Evolutionary conservation across 2,113 vertebrate species (phyloP).

Genomic region (Oriolus oriolus): DNA sequence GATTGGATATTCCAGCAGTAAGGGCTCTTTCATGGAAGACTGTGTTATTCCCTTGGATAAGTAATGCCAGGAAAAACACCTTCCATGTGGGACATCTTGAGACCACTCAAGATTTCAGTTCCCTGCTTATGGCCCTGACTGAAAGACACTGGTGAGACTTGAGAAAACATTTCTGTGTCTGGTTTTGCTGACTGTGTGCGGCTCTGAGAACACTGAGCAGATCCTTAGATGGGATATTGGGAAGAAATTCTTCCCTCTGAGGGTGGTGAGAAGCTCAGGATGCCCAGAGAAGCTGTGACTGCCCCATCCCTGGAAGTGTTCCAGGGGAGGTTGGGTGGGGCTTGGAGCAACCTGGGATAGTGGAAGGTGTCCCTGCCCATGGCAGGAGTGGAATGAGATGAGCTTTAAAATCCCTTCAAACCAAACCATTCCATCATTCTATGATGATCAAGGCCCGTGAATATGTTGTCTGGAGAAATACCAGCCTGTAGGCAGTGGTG

Average conservation of each 20-base stretch:
- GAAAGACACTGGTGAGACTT: background rate
- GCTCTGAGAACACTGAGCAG: background rate
- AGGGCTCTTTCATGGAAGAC: background rate
- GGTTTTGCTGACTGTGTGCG: background rate
- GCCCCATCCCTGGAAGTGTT: background rate
- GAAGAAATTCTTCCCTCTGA: background rate
- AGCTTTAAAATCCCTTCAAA: background rate
- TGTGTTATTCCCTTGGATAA: rapidly evolving
- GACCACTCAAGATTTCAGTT: background rate
- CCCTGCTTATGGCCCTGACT: background rate
- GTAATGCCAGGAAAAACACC: background rate
- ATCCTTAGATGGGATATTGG: background rate
- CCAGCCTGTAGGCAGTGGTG: background rate
- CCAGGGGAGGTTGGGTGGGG: rapidly evolving
- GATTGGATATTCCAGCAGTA: background rate
- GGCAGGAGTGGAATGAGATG: background rate
- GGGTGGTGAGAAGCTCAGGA: rapidly evolving
- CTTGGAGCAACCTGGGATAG: background rate
- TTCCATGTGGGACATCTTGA: background rate
- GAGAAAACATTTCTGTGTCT: background rate
- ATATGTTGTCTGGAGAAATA: background rate
- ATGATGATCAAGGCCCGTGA: background rate
- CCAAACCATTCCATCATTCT: background rate
- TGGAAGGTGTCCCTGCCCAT: too few relatives aligned
- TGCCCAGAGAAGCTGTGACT: background rate